Conservation (phyloP, 2,797 vertebrate species). For the Rhinella marina region DNA sequence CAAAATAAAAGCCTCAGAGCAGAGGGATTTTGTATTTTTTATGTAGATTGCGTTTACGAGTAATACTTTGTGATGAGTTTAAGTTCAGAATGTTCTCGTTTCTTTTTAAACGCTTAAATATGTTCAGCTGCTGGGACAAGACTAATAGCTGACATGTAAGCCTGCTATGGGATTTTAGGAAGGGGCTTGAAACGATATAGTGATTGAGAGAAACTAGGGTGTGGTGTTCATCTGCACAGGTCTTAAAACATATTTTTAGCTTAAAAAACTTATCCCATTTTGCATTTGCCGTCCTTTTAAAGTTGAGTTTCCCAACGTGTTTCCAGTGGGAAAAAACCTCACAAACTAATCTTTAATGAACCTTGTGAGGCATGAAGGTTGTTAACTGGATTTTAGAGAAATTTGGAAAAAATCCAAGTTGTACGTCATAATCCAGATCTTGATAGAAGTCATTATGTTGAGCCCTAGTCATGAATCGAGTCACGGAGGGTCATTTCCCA, state of each 20-base stretch:
- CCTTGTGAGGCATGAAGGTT: conserved; percentile 26
- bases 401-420: conserved; percentile 20
- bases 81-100: conserved; percentile 54
- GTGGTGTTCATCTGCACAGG: conserved; percentile 41
- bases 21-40: conserved; percentile 41
- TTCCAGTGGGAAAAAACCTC: conserved; percentile 44
- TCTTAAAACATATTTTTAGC: conserved; percentile 44
- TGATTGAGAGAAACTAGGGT: conserved; percentile 12
- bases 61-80: conserved; percentile 49
- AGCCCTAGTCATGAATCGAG: not conserved
- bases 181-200: conserved; percentile 34
- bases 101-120: conserved; percentile 53
- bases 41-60: conserved; percentile 55
- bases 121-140: conserved; percentile 46
- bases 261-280: conserved; percentile 15
- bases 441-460: conserved; percentile 16
- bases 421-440: conserved; percentile 17
- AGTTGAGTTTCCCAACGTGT: conserved; percentile 10
- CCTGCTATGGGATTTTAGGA: conserved; percentile 45
- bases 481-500: not conserved
- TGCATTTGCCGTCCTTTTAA: conserved; percentile 1
- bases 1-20: conserved; percentile 47
- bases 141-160: conserved; percentile 40
- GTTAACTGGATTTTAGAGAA: conserved; percentile 27
- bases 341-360: conserved; percentile 27